Evolutionary conservation across 2,888 invertebrate genomes (phyloP).

Genomic region (Lingula anatina): DNA sequence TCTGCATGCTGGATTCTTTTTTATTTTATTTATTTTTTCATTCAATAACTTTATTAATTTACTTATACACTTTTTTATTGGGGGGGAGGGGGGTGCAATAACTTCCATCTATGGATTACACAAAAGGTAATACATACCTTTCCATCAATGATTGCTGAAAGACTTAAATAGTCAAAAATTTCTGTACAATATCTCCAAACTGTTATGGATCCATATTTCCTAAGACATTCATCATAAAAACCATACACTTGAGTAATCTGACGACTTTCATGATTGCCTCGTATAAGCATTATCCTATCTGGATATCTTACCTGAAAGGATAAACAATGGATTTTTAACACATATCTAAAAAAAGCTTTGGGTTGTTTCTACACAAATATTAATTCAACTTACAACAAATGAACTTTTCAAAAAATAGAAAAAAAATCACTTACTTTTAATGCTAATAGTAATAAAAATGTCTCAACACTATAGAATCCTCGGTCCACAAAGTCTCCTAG

Average conservation of each 20-base stretch:
- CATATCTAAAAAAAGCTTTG: no score
- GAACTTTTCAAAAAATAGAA: no score
- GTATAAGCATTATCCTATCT: constrained; percentile 94
- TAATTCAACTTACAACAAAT: no score
- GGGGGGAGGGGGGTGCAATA: no score
- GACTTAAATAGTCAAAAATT: constrained; percentile 94
- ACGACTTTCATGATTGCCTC: constrained; percentile 97
- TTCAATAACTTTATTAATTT: no score
- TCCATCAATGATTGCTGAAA: constrained; percentile 95
- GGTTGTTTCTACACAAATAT: no score
- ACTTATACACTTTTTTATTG: no score
- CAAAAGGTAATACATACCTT: no score
- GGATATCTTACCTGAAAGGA: constrained; percentile 86
- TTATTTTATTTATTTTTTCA: no score
- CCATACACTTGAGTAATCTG: constrained; percentile 99
- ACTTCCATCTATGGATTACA: no score
- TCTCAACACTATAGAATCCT: constrained; percentile 98
- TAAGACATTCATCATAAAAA: constrained; percentile 97
- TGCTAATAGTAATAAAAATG: constrained; percentile 90
- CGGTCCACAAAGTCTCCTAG: constrained; percentile 99
- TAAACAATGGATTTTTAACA: not conserved
- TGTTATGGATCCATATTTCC: constrained; percentile 96
- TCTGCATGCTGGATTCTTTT: no score
- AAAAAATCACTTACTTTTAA: constrained; percentile 69
- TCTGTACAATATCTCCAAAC: constrained; percentile 99